Base-by-base conservation (phyloP, 2,113 vertebrate genomes). In the Cercocebus atys region DNA sequence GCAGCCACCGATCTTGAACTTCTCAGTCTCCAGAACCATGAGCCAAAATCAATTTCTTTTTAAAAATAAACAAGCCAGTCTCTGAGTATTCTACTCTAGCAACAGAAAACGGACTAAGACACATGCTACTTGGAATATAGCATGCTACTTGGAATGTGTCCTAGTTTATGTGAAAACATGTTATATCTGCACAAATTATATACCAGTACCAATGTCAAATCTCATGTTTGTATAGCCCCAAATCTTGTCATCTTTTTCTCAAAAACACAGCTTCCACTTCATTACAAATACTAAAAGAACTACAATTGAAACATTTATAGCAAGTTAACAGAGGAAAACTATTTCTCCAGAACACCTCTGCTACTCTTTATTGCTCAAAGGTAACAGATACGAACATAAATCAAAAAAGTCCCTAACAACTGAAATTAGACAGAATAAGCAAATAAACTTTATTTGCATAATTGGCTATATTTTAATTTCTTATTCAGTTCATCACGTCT, bases 231-330 rank as follows among this genome's bases (percentile, higher is more conserved):
- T 20, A 75, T 2, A 35, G 16, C 22, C 59, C 55, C 64, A 11
- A 93, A 87, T 43, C 52, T 79, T 57, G 22, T 38, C 25, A 38
- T 57, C 6, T 43, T 83, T 55, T 68, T 22, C 55, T 68, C 18
- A 81, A 92, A 66, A 85, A 83, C 66, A 85, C 3, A 6, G 6
- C 45, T 18, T 38, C 6, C 7, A 22, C 13, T 35, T 45, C 4
- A 66, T 72, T 89, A 87, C 68, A 94, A 50, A 64, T 50, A 81
- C 72, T 81, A 95, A 76, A 97, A 81, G 93, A 96, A 84, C 35
- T 7, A n/a, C n/a, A 38, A 3, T 52, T 27, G 64, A 70, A 43
- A 57, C 75, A 93, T 75, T 79, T 59, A 38, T 50, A 90, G 11
- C 35, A 94, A 96, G 14, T 12, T 85, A 35, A 96, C 35, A 59